Conservation (phyloP, 1,140 invertebrate species). For the Goniozus legneri region DNA sequence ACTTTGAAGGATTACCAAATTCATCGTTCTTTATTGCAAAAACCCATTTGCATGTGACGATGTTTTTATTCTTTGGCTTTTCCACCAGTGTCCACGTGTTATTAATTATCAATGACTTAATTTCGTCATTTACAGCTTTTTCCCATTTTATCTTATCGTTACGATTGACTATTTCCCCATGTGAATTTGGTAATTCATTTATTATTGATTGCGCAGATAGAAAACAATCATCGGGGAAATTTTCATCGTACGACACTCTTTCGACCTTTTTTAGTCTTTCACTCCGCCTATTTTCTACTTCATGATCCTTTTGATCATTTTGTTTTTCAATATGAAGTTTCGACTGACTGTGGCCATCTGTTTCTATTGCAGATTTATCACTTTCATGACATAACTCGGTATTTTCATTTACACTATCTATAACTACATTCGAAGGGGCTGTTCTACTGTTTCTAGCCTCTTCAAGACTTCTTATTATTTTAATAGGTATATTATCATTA, state of each 20-base stretch:
- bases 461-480: too few relatives aligned
- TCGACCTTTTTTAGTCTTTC: conserved; percentile 27
- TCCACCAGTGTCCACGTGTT: conserved; percentile 44
- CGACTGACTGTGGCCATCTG: neutral
- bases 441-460: too few relatives aligned
- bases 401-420: neutral
- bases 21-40: neutral
- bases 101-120: conserved; percentile 39
- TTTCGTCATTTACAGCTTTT: conserved; percentile 39
- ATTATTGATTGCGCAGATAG: conserved; percentile 24
- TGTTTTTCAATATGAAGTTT: neutral
- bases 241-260: conserved; percentile 25
- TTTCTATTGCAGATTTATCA: too few relatives aligned
- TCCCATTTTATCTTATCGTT: conserved; percentile 32
- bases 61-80: conserved; percentile 41
- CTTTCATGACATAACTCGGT: too few relatives aligned
- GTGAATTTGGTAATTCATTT: conserved; percentile 24
- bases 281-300: conserved; percentile 35
- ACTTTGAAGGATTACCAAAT: neutral
- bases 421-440: neutral
- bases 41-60: neutral
- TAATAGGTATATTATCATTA: too few relatives aligned
- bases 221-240: conserved; percentile 4
- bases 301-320: conserved; percentile 13
- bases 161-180: conserved; percentile 36